These are phyloP conservation scores for Pristiophorus japonicus DNA, from an alignment of 2,113 vertebrate genomes.

Conservation along the genomic window DNA sequence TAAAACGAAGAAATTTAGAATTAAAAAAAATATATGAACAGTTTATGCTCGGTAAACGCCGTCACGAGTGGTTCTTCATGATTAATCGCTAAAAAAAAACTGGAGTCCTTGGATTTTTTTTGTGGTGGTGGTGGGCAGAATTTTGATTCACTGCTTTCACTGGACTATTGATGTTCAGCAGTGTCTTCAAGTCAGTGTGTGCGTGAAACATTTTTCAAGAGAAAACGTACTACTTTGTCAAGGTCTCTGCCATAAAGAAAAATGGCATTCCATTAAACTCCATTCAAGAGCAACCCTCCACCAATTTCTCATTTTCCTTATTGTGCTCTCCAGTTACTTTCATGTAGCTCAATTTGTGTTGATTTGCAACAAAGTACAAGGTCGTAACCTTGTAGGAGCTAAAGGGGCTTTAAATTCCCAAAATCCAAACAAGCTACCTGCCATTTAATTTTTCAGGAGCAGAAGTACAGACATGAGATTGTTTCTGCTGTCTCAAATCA, in stretches of 20 bases:
- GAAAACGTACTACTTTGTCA: neutral
- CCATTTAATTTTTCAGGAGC: neutral
- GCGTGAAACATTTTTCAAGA: neutral
- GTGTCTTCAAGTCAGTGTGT: neutral
- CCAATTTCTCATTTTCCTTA: neutral
- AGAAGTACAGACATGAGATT: neutral
- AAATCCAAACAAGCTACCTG: neutral
- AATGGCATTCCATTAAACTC: neutral
- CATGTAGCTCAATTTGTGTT: neutral
- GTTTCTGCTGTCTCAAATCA: neutral
- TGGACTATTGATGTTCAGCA: neutral
- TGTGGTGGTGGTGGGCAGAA: neutral
- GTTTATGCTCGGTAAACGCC: neutral
- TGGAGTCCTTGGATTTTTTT: neutral
- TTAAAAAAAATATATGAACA: neutral
- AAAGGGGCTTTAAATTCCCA: neutral
- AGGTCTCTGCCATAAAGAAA: neutral
- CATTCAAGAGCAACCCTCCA: neutral
- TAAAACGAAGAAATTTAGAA: too few relatives aligned
- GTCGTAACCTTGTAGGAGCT: neutral
- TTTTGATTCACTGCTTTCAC: conserved; percentile 13
- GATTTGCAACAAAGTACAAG: neutral
- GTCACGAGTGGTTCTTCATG: neutral
- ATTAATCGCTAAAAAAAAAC: neutral
- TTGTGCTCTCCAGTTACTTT: neutral